phyloP scores from a whole-genome alignment of 2,888 invertebrate species.

The Conistra vaccinii region DNA sequence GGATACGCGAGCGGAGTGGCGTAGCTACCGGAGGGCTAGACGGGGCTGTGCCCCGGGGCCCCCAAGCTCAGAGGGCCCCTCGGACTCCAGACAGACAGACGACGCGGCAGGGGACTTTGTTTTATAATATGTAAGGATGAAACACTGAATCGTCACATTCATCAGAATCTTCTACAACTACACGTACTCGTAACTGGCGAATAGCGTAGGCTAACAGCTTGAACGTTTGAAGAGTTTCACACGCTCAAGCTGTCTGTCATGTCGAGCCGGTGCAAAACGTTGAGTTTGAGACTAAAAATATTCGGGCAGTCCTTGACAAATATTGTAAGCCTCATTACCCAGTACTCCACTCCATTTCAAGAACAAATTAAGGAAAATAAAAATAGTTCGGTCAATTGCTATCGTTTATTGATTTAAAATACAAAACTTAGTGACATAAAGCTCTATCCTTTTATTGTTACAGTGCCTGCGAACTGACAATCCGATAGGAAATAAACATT shows the following conservation, averaged over 20 bases:
- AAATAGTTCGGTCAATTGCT: conserved; percentile 83
- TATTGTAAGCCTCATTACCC: background rate
- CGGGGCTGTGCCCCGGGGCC: too few relatives aligned
- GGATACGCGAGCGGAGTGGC: too few relatives aligned
- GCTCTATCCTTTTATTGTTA: conserved; percentile 91
- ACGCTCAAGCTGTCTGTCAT: background rate
- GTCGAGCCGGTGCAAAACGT: background rate
- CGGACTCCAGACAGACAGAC: too few relatives aligned
- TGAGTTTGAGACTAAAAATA: background rate
- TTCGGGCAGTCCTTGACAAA: background rate
- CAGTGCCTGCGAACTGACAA: conserved; percentile 91
- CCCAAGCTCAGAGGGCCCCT: too few relatives aligned
- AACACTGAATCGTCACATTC: background rate
- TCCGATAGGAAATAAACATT: conserved; percentile 90
- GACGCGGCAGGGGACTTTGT: too few relatives aligned
- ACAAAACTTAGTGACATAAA: conserved; percentile 91
- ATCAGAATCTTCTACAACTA: background rate
- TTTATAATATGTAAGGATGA: too few relatives aligned
- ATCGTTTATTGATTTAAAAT: conserved; percentile 91
- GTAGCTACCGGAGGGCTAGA: too few relatives aligned
- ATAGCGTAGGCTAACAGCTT: background rate
- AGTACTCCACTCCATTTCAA: background rate
- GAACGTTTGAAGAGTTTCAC: too few relatives aligned
- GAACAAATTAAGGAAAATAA: conserved; percentile 64
- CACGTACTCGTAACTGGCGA: too few relatives aligned